Evolutionary conservation across 2,888 invertebrate species (phyloP).

Genomic region (Crioceris asparagi): DNA sequence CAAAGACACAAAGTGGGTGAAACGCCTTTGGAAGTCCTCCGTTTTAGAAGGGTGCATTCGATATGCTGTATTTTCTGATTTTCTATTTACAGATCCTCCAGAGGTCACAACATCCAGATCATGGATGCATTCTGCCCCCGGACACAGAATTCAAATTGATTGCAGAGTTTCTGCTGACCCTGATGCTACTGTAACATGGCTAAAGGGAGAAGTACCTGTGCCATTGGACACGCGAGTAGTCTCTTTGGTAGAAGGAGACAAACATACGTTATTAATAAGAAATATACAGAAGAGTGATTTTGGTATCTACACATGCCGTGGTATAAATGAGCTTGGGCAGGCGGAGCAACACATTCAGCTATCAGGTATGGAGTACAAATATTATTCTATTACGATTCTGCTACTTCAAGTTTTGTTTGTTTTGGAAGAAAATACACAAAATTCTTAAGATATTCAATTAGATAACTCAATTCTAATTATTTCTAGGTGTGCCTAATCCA

Average conservation of each 20-base stretch:
- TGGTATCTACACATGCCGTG: constrained; percentile 69
- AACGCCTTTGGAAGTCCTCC: too few relatives aligned
- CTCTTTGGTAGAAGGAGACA: constrained; percentile 39
- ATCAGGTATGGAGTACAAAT: constrained; percentile 44
- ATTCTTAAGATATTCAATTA: neutral
- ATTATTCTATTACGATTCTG: neutral
- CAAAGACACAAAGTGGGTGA: too few relatives aligned
- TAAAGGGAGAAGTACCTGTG: constrained; percentile 50
- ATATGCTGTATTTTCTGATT: neutral
- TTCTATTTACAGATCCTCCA: constrained; percentile 53
- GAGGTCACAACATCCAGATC: constrained; percentile 52
- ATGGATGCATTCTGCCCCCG: constrained; percentile 66
- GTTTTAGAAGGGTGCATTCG: neutral
- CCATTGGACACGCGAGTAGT: constrained; percentile 38
- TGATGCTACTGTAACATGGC: constrained; percentile 55
- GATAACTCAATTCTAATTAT: neutral
- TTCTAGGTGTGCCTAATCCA: constrained; percentile 54
- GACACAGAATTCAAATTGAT: constrained; percentile 56
- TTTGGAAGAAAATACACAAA: neutral
- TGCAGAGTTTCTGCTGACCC: constrained; percentile 62
- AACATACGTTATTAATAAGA: constrained; percentile 56
- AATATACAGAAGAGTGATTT: constrained; percentile 58
- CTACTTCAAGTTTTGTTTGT: neutral
- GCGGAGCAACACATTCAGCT: constrained; percentile 60
- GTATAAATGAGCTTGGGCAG: constrained; percentile 63